Conservation (phyloP, 2,797 vertebrate genomes). For the Chrosomus eos region DNA sequence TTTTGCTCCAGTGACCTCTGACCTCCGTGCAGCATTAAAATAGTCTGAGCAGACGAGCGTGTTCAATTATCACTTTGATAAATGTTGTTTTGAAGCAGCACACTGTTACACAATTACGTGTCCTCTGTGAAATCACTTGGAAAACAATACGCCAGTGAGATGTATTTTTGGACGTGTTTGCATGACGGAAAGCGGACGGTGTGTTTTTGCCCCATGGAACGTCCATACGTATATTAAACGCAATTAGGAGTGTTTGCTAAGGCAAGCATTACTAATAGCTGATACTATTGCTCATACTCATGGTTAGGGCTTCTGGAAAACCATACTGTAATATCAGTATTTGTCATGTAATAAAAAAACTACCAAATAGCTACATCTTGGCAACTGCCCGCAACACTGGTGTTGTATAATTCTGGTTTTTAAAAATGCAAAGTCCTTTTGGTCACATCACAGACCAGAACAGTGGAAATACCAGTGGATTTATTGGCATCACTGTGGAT, state of each 20-base stretch:
- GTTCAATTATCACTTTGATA: conserved; percentile 64
- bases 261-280: background rate
- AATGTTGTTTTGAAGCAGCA: conserved; percentile 45
- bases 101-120: conserved; percentile 48
- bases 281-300: background rate
- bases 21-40: conserved; percentile 59
- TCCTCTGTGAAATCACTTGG: conserved; percentile 41
- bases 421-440: background rate
- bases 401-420: background rate
- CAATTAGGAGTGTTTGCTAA: background rate
- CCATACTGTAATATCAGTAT: background rate
- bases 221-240: background rate
- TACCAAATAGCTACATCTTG: background rate
- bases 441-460: background rate
- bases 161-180: conserved; percentile 47
- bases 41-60: conserved; percentile 58
- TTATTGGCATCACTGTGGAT: background rate
- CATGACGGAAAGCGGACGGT: background rate
- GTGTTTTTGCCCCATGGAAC: background rate
- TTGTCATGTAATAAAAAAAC: background rate
- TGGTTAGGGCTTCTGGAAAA: conserved; percentile 6
- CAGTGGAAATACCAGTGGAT: background rate
- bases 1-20: conserved; percentile 51
- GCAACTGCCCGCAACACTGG: background rate
- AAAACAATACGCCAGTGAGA: conserved; percentile 41